phyloP scores from a whole-genome alignment of 2,797 vertebrate genomes.

The Holocentrus rufus region DNA sequence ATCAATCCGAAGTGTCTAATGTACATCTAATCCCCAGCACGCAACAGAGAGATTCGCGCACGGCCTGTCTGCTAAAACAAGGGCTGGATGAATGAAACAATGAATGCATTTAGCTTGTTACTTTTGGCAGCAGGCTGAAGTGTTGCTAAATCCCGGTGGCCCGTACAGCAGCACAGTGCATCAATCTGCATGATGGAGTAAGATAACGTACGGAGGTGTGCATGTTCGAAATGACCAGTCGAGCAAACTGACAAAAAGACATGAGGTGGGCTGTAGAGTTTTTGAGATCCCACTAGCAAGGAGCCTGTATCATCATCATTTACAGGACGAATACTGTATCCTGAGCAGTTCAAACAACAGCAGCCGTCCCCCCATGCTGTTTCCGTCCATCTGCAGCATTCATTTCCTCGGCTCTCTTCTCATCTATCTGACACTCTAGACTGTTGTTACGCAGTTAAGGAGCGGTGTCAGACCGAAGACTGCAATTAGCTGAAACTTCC shows the following conservation, averaged over 20 bases:
- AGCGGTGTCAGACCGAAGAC: background rate
- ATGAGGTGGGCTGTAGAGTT: slow-evolving; percentile 9
- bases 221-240: slow-evolving; percentile 9
- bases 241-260: slow-evolving; percentile 21
- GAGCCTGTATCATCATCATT: slow-evolving; percentile 11
- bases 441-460: slow-evolving; percentile 20
- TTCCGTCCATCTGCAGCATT: slow-evolving; percentile 1
- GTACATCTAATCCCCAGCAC: slow-evolving; percentile 32
- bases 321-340: slow-evolving; percentile 13
- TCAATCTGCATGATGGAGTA: background rate
- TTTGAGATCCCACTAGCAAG: slow-evolving; percentile 41
- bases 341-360: slow-evolving; percentile 9
- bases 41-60: slow-evolving; percentile 41
- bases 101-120: slow-evolving; percentile 39
- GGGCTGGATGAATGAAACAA: slow-evolving; percentile 51
- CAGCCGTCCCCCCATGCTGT: slow-evolving; percentile 22
- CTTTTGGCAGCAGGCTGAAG: slow-evolving; percentile 40
- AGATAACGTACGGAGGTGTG: slow-evolving; percentile 30
- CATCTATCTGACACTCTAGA: slow-evolving; percentile 33
- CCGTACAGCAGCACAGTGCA: slow-evolving; percentile 23
- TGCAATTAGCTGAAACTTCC: slow-evolving; percentile 33
- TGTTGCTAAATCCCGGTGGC: slow-evolving; percentile 18
- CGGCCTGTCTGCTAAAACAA: slow-evolving; percentile 38
- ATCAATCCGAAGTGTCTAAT: slow-evolving; percentile 45
- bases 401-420: slow-evolving; percentile 16